Evolutionary conservation across 2,888 invertebrate species (phyloP), one percentile per base, ranked within the genome.

Genomic region (Thymelicus lineola): DNA sequence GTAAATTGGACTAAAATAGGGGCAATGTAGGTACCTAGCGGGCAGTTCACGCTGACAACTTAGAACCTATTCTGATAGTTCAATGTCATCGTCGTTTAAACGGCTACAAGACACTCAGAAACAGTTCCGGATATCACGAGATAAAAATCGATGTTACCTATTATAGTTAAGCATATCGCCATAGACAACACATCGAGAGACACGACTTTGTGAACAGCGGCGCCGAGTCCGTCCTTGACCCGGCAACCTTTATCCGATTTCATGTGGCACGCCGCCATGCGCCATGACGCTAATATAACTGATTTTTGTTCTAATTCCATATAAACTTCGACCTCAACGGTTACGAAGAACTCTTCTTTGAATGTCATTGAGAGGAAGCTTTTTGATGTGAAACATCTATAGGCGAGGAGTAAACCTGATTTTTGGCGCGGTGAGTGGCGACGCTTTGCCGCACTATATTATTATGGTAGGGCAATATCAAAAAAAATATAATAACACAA

Each of bases 221-320:
- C 60, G 60, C 53, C 55, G 42, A 20, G 10, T 46, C 55, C 55
- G 68, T 57, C 68, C 68, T 68, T 68, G 68, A 62, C 68, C 68
- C 20, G 55, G 57, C 57, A 36, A 57, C 57, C 57, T 57, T 57
- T 57, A 57, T 36, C 36, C 36, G 57, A 57, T 57, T 57, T 57
- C 57, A 57, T 57, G 57, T 57, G 57, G 57, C 57, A 57, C n/a
- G 28, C 14, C 28, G 57, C 57, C 57, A 57, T 57, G 35, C 28
- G 57, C 57, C 57, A 57, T 57, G 35, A 57, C 10, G 28, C 57
- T 36, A 55, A 15, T 28, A 28, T 57, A 36, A 57, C n/a, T 35
- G 57, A 36, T 36, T 57, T 57, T 35, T 36, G 36, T 57, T 57
- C n/a, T 57, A 36, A 57, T 2, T 53, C 53, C 53, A 53, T 20